Percentiles rank a stretch among this genome's conserved stretches.
phyloP scores from a whole-genome alignment of 2,888 invertebrate species.

The Lepeophtheirus nordmannii region DNA sequence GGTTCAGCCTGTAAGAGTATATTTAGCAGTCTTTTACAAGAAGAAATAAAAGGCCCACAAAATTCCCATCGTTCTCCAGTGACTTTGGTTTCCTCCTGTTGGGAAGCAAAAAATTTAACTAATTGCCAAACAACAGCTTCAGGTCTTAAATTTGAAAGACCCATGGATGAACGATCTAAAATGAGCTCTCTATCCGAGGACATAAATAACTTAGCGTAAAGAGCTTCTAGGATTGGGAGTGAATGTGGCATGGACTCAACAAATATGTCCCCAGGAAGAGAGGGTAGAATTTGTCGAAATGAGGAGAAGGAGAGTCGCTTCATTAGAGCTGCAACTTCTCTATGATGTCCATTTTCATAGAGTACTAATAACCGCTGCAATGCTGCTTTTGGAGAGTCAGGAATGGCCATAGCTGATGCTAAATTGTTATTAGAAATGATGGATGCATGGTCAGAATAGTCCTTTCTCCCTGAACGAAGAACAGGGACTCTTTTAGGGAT shows the following conservation, averaged over 20 bases:
- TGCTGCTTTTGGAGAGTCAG: conserved; percentile 39
- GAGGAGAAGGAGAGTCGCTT: conserved; percentile 62
- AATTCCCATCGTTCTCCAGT: conserved; percentile 31
- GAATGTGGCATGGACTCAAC: conserved; percentile 80
- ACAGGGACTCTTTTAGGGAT: neutral
- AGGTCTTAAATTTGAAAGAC: conserved; percentile 38
- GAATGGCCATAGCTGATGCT: conserved; percentile 31
- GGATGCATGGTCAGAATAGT: neutral
- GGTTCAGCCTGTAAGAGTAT: conserved; percentile 41
- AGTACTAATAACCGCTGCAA: conserved; percentile 50
- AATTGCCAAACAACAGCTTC: conserved; percentile 72
- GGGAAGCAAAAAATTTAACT: conserved; percentile 53
- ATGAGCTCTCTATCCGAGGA: conserved; percentile 32
- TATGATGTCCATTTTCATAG: conserved; percentile 70
- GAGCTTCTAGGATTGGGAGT: conserved; percentile 65
- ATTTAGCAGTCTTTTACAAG: conserved; percentile 38
- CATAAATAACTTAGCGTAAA: conserved; percentile 44
- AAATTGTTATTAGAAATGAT: neutral
- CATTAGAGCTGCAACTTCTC: conserved; percentile 75
- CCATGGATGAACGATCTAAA: conserved; percentile 24
- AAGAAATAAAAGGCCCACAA: conserved; percentile 34
- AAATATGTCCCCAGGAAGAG: conserved; percentile 67
- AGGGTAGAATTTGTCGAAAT: conserved; percentile 47
- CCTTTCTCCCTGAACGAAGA: neutral
- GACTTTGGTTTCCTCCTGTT: conserved; percentile 32